These are phyloP conservation scores for Acheta domesticus DNA, from an alignment of 2,888 invertebrate species.

Conservation along the genomic window DNA sequence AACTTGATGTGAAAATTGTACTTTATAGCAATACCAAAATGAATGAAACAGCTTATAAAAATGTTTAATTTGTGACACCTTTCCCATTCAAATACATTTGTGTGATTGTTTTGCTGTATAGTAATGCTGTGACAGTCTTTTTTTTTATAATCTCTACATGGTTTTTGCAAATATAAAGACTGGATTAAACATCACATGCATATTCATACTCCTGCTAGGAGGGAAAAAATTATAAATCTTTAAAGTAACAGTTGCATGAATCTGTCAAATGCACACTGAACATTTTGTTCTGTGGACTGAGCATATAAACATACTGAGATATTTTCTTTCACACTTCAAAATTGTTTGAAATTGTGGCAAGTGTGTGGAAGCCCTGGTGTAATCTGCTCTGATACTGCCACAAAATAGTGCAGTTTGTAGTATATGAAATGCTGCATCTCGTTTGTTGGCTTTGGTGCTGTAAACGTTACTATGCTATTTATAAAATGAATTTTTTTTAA, in stretches of 20 bases:
- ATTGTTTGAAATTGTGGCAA: too few relatives aligned
- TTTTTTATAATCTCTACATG: not conserved
- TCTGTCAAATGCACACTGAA: too few relatives aligned
- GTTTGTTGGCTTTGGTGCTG: not conserved
- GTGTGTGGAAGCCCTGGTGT: not conserved
- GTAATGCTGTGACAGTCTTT: not conserved
- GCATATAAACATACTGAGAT: too few relatives aligned
- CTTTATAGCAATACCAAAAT: constrained; percentile 11
- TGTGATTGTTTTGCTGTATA: not conserved
- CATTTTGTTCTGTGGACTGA: too few relatives aligned
- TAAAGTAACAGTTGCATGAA: too few relatives aligned
- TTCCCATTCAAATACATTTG: not conserved
- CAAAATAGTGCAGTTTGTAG: not conserved
- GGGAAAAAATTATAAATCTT: not conserved
- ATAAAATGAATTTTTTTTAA: too few relatives aligned
- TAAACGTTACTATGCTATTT: not conserved
- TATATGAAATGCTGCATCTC: not conserved
- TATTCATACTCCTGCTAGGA: not conserved
- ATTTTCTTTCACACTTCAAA: too few relatives aligned
- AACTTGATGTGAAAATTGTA: constrained; percentile 18
- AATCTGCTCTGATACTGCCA: constrained; percentile 18
- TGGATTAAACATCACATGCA: constrained; percentile 1
- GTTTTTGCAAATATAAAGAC: not conserved
- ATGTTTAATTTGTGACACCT: constrained; percentile 3
- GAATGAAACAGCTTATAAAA: not conserved